Base-by-base conservation (phyloP, 2,797 vertebrate genomes). In the Pogoniulus pusillus region DNA sequence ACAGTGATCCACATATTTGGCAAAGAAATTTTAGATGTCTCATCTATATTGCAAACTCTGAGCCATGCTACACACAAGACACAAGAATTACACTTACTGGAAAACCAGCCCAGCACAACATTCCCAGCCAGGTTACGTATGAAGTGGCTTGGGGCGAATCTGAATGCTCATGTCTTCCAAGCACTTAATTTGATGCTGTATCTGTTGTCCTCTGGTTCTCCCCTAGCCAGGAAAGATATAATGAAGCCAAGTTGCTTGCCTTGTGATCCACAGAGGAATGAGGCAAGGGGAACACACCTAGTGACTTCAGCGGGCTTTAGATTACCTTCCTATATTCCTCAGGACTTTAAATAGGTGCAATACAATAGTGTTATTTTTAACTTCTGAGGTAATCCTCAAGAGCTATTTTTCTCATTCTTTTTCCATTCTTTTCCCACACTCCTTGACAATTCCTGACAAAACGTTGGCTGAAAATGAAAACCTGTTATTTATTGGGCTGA, bases 301-400 rank as follows among this genome's bases (percentile, higher is more conserved):
- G 47, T 53, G 75, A 70, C 68, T 71, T 69, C 39, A 62, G 49
- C 4, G 3, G 24, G 57, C 58, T 91, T 88, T 60, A 54, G 65
- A 47, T 73, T 30, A 64, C 19, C 15, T 32, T 84, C 26, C 71
- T 64, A 1, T 66, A 5, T 62, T 94, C 82, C 74, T 77, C 68
- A 77, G 77, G 87, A 45, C 3, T 1, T 79, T 89, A 79, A 71
- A 82, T 53, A 64, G 17, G 4, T 85, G 53, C 81, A 75, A 86
- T 63, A 60, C 82, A 72, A 54, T 65, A 16, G 58, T 11, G 57
- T 83, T 76, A 53, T 80, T 95, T 91, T 91, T 93, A 84, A 70
- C 51, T 34, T 94, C 91, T 85, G 45, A 85, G 76, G 65, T 70
- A 94, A 82, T 37, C 32, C 47, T 41, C n/a, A 51, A 3, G 10